Evolutionary conservation across 2,113 vertebrate species (phyloP).

Genomic region (Edolisoma coerulescens): DNA sequence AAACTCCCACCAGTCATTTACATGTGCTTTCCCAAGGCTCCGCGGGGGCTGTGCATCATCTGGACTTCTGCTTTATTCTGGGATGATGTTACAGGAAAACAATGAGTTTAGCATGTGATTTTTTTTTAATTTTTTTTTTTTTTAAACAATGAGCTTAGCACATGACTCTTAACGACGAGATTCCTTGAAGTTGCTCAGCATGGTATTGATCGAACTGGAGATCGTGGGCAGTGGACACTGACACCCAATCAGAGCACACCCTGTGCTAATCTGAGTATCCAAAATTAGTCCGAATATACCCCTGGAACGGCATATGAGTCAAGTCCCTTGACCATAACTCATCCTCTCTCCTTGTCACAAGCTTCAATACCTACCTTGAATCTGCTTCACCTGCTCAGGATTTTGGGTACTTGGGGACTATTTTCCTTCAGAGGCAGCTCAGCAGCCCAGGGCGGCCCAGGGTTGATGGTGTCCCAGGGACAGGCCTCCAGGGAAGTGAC

Average conservation of each 20-base stretch:
- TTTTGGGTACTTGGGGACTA: accelerated
- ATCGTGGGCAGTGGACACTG: not conserved
- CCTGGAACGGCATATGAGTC: not conserved
- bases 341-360: not conserved
- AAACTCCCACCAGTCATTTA: not conserved
- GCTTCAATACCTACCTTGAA: not conserved
- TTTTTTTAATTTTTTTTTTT: not conserved
- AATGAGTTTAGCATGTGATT: not conserved
- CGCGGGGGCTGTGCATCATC: not conserved
- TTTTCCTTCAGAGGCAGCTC: not conserved
- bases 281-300: not conserved
- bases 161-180: accelerated
- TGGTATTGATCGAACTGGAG: accelerated
- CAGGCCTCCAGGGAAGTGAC: not conserved
- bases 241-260: not conserved
- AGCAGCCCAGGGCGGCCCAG: not conserved
- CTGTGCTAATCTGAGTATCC: not conserved
- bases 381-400: not conserved
- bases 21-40: not conserved
- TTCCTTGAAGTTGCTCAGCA: not conserved
- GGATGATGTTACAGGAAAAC: not conserved
- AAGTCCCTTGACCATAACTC: not conserved
- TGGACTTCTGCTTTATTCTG: not conserved
- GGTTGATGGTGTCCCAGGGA: not conserved
- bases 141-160: not conserved